Base-by-base conservation (phyloP, 2,888 invertebrate genomes). In the Ormyrus rosae region DNA sequence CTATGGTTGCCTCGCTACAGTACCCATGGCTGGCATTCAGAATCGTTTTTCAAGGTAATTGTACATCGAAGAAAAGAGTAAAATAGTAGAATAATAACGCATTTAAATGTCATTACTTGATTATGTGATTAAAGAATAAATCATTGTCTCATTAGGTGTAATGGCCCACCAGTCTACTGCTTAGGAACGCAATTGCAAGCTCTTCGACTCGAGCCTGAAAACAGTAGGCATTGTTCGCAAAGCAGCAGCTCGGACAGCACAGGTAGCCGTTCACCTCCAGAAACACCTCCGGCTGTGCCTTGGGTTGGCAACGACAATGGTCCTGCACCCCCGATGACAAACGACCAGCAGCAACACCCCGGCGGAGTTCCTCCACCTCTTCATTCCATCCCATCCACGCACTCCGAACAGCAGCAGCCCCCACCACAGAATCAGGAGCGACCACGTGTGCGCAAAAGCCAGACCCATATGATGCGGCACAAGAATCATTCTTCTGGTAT, bases 241-340 rank as follows among this genome's bases (percentile, higher is more conserved):
- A 84, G 85, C 48, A 90, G 90, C 72, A 92, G 92, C 83, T 91
- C 91, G 34, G 92, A 91, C 81, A 93, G 92, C 80, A 92, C 92
- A 65, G 90, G 91, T 19, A 92, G 92, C 83, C 92, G 93, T 82
- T 93, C 93, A 19, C 93, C 93, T 0, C 92, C 92, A 8, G 94
- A 93, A 84, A 94, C 94, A 51, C 91, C 94, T 88, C 91, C 93
- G 87, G 91, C 92, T 88, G 91, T 91, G 86, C 87, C 91, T 84
- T 87, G 92, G 92, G 82, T 84, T 60, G 88, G 85, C 77, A 87
- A 86, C 45, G 85, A 83, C 5, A 85, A 86, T 50, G 85, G 83
- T 13, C 13, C 63, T 8, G 61, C 2, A 5, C 55, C 19, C 1
- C 19, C 50, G 4, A 3, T 9, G 8, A 48, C 34, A 2, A 34